A percentile compares a stretch with the other conserved stretches of the same genome.
phyloP scores from a whole-genome alignment of 2,797 vertebrate genomes.

The Chrysolophus pictus region DNA sequence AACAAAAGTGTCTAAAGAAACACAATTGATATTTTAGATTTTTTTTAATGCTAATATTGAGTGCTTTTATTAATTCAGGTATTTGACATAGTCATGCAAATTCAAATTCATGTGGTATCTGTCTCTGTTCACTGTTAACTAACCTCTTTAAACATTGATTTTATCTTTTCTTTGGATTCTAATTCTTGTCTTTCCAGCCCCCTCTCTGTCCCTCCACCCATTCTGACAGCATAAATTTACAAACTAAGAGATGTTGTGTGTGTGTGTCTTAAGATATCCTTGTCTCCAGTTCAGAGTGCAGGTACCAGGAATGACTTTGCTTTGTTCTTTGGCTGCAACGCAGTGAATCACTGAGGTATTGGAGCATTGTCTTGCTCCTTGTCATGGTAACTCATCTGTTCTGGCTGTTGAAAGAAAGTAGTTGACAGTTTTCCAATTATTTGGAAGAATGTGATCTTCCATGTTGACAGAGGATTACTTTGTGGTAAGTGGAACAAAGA shows the following conservation, averaged over 20 bases:
- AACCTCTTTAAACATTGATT: background rate
- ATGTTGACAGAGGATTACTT: background rate
- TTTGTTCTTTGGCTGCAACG: background rate
- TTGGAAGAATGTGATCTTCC: background rate
- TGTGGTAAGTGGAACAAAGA: background rate
- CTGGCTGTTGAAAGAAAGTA: background rate
- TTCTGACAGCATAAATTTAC: background rate
- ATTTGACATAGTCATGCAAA: background rate
- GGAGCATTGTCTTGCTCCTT: background rate
- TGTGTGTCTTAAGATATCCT: background rate
- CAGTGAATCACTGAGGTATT: background rate
- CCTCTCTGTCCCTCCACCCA: too few species aligned
- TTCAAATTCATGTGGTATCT: background rate
- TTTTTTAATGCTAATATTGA: background rate
- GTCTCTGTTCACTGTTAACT: background rate
- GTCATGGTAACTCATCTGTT: background rate
- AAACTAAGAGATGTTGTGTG: background rate
- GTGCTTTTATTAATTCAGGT: background rate
- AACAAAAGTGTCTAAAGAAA: background rate
- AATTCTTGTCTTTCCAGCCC: background rate
- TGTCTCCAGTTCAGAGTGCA: background rate
- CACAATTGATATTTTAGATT: fast-evolving
- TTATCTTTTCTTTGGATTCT: background rate
- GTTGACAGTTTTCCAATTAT: background rate
- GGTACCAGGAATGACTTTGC: background rate